Evolutionary conservation across 2,888 invertebrate species (phyloP).

Genomic region (Mesoligia furuncula): DNA sequence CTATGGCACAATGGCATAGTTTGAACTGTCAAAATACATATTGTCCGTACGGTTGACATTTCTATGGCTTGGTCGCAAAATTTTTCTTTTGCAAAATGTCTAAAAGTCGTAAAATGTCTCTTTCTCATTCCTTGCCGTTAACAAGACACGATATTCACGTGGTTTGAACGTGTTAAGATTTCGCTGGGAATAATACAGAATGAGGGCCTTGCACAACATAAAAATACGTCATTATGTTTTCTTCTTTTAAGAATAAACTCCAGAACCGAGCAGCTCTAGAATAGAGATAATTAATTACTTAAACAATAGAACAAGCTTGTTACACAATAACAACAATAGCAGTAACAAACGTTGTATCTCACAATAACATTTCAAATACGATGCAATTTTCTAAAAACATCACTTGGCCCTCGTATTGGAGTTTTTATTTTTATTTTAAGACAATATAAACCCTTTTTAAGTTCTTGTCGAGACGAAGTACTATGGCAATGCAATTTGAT

Average conservation of each 20-base stretch:
- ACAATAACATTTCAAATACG: constrained; percentile 45
- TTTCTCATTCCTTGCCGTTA: no score
- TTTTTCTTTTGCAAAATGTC: no score
- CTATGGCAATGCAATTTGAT: constrained; percentile 68
- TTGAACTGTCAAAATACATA: no score
- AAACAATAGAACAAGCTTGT: not conserved
- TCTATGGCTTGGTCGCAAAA: no score
- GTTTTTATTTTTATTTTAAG: constrained; percentile 53
- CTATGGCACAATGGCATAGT: no score
- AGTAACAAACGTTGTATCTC: constrained; percentile 1
- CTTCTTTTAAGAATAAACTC: not conserved
- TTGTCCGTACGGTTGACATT: no score
- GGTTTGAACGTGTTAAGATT: no score
- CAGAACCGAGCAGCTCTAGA: not conserved
- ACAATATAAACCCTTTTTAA: constrained; percentile 55
- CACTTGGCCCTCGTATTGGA: constrained; percentile 31
- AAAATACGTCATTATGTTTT: not conserved
- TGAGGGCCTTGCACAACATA: not conserved
- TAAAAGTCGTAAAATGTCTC: no score
- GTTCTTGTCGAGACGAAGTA: constrained; percentile 55
- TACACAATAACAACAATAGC: constrained; percentile 19
- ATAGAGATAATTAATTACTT: constrained; percentile 10
- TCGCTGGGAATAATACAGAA: no score
- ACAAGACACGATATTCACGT: no score
- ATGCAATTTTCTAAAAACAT: constrained; percentile 51